Base-by-base conservation (phyloP, 2,113 vertebrate genomes). In the Cryptotis parvus region DNA sequence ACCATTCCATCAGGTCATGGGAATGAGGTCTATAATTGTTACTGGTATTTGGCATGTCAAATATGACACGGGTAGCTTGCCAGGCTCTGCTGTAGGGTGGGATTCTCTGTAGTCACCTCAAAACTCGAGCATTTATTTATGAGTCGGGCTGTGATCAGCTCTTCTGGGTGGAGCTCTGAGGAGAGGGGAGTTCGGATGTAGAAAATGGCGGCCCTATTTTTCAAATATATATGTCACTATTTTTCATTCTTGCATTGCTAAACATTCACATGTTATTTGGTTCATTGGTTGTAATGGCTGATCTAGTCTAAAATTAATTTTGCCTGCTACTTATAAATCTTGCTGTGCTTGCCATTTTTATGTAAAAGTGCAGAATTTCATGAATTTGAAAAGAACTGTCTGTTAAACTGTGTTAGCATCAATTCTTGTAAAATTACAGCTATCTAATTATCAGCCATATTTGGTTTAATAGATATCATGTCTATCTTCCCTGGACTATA, bases 281-380 rank as follows among this genome's bases (percentile, higher is more conserved):
- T 89, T 95, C 84, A 92, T 63, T 92, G 93, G 73, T 95, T 69
- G 81, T 65, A 92, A 84, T 75, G 76, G 91, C 94, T 95, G 83
- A 94, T 77, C 35, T 78, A 74, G 41, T 76, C 76, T 88, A 65
- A 92, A 95, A 93, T 95, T 81, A 90, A 65, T 91, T 85, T 94
- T 91, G 58, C 33, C 72, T 95, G 66, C 88, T 92, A 43, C 66
- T 92, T 92, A 76, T 80, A 93, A 92, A 92, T 77, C 72, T 76
- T 90, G 68, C 76, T 92, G 76, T 73, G 84, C 61, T 96, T 86
- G 72, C 76, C 26, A 11, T 76, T 93, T 94, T 89, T 45, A 65
- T 94, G 43, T 79, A 82, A 88, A 95, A 93, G 31, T 86, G 45
- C 55, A 93, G 63, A 86, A 84, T 94, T 77, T 80, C 33, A 73